Evolutionary conservation across 2,888 invertebrate genomes (phyloP).

Genomic region (Apodemia mormo): DNA sequence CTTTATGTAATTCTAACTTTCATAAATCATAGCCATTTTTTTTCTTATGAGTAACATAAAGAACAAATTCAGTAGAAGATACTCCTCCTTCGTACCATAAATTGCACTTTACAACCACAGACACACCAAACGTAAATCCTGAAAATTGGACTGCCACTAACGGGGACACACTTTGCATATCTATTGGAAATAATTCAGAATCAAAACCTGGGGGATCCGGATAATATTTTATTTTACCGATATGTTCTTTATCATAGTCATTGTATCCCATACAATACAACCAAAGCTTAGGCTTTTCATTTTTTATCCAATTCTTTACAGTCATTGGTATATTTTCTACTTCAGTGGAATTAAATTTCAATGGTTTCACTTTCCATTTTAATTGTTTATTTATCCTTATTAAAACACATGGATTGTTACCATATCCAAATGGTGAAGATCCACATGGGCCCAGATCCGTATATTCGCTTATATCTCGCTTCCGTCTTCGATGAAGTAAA

Average conservation of each 20-base stretch:
- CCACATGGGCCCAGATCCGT: constrained; percentile 62
- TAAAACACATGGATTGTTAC: constrained; percentile 60
- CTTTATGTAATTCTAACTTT: neutral
- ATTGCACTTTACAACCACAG: constrained; percentile 61
- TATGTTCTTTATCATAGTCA: constrained; percentile 64
- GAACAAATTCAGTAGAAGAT: constrained; percentile 55
- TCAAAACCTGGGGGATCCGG: constrained; percentile 70
- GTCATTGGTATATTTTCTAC: constrained; percentile 46
- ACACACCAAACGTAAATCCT: constrained; percentile 60
- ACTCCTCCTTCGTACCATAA: constrained; percentile 63
- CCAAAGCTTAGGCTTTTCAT: constrained; percentile 55
- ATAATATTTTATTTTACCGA: constrained; percentile 60
- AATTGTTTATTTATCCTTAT: constrained; percentile 63
- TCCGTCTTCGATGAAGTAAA: constrained; percentile 47
- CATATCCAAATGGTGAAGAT: constrained; percentile 62
- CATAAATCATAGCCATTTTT: constrained; percentile 19
- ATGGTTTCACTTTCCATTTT: constrained; percentile 59
- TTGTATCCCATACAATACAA: constrained; percentile 60
- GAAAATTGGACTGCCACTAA: constrained; percentile 64
- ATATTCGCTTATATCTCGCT: constrained; percentile 39
- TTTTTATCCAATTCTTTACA: constrained; percentile 54
- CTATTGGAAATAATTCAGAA: constrained; percentile 53
- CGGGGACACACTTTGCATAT: constrained; percentile 46
- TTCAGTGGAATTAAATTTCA: constrained; percentile 46
- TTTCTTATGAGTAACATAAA: constrained; percentile 55